Evolutionary conservation across 2,113 vertebrate species (phyloP).

Genomic region (Hippoglossus stenolepis): DNA sequence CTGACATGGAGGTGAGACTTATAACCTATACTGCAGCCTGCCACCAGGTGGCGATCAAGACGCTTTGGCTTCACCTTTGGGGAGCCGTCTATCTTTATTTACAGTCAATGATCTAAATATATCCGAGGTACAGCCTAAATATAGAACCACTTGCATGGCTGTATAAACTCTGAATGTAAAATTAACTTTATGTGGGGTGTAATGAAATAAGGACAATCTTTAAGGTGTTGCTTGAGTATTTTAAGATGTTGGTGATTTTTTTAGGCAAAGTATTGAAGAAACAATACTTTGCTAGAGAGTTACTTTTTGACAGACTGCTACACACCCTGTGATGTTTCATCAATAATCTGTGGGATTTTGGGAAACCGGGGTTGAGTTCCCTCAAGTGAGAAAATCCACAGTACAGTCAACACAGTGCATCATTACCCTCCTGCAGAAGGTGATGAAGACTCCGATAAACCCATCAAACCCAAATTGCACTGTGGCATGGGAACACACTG

Average conservation of each 20-base stretch:
- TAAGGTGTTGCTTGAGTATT: too few relatives aligned
- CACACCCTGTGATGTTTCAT: neutral
- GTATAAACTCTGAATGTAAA: neutral
- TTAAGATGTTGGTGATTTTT: neutral
- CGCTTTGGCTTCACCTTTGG: too few relatives aligned
- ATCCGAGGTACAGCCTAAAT: too few relatives aligned
- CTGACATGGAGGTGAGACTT: too few relatives aligned
- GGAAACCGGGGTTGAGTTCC: constrained; percentile 23
- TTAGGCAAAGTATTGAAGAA: neutral
- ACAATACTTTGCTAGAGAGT: neutral
- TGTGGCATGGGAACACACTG: constrained; percentile 30
- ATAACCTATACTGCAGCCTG: too few relatives aligned
- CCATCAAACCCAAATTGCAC: constrained; percentile 45
- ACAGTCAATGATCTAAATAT: too few relatives aligned
- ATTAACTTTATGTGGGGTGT: neutral
- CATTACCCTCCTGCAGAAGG: constrained; percentile 17
- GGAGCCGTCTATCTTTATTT: too few relatives aligned
- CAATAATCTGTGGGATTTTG: neutral
- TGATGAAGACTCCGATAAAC: constrained; percentile 38
- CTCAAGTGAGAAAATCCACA: neutral
- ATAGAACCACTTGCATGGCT: neutral
- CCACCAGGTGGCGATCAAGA: too few relatives aligned
- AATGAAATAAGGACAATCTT: neutral
- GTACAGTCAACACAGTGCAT: constrained; percentile 14
- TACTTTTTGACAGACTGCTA: neutral